phyloP scores from a whole-genome alignment of 2,888 invertebrate species.

The Metacarcinus magister region DNA sequence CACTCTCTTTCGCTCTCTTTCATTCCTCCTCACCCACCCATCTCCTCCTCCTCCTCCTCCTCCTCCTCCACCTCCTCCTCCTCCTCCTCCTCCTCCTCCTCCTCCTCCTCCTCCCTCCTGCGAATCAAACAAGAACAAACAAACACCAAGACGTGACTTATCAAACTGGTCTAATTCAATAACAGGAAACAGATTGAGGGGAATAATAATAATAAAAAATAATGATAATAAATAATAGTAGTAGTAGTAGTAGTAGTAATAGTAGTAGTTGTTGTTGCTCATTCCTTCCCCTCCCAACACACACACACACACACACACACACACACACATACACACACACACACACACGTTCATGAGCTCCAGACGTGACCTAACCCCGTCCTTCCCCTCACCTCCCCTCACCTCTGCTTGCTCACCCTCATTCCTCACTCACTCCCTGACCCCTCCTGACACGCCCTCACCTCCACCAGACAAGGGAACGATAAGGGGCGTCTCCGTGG shows the following conservation, averaged over 20 bases:
- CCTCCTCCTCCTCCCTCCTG: neutral
- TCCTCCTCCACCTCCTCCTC: neutral
- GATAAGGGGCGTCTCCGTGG: neutral
- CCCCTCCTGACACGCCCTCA: neutral
- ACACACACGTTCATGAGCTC: neutral
- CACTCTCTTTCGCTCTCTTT: neutral
- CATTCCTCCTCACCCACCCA: neutral
- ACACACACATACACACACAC: neutral
- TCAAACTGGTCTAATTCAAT: neutral
- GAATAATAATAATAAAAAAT: neutral
- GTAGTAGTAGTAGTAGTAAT: conserved; percentile 45
- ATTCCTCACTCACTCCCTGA: neutral
- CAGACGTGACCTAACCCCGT: neutral
- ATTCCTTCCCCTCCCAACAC: neutral
- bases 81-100: conserved; percentile 10
- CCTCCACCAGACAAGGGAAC: neutral
- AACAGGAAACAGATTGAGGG: neutral
- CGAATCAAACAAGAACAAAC: neutral
- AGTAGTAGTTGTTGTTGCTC: neutral
- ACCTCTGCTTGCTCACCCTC: neutral
- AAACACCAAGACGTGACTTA: neutral
- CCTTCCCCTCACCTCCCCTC: neutral
- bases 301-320: conserved; percentile 26
- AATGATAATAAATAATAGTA: conserved; percentile 1
- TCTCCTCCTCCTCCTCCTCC: neutral